phyloP scores from a whole-genome alignment of 2,888 invertebrate genomes.

The Maniola hyperantus region DNA sequence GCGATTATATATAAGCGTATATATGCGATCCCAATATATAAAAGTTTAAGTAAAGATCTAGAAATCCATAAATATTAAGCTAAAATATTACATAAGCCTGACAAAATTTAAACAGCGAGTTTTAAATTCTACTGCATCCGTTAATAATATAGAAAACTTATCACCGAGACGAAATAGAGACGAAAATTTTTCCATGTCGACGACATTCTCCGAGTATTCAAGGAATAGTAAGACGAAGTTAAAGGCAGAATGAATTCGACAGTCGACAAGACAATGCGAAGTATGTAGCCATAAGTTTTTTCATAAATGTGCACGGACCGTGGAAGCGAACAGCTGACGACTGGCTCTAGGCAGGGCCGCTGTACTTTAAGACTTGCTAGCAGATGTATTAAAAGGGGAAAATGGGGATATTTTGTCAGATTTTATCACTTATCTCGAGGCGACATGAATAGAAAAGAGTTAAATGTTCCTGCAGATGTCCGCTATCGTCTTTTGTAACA shows the following conservation, averaged over 20 bases:
- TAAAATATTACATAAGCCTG: background rate
- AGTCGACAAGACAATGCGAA: constrained; percentile 67
- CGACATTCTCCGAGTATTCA: constrained; percentile 31
- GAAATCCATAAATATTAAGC: background rate
- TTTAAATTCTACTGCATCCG: background rate
- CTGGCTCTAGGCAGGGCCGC: constrained; percentile 65
- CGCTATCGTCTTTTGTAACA: constrained; percentile 39
- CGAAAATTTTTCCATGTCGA: constrained; percentile 29
- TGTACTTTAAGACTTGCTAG: constrained; percentile 65
- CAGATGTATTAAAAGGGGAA: constrained; percentile 77
- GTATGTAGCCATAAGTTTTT: constrained; percentile 75
- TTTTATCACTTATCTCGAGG: constrained; percentile 67
- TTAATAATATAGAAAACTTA: background rate
- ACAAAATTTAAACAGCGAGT: background rate
- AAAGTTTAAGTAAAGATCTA: background rate
- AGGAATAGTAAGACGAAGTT: constrained; percentile 43
- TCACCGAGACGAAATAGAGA: constrained; percentile 4
- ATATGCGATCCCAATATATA: background rate
- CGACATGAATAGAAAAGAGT: constrained; percentile 58
- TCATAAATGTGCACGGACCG: constrained; percentile 76
- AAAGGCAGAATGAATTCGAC: constrained; percentile 55
- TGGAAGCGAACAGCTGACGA: constrained; percentile 73
- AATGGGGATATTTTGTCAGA: constrained; percentile 68
- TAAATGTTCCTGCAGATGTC: constrained; percentile 43
- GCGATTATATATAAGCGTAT: too few relatives aligned